These are phyloP conservation scores for Gryllus bimaculatus DNA, from an alignment of 1,140 invertebrate genomes.

Conservation along the genomic window DNA sequence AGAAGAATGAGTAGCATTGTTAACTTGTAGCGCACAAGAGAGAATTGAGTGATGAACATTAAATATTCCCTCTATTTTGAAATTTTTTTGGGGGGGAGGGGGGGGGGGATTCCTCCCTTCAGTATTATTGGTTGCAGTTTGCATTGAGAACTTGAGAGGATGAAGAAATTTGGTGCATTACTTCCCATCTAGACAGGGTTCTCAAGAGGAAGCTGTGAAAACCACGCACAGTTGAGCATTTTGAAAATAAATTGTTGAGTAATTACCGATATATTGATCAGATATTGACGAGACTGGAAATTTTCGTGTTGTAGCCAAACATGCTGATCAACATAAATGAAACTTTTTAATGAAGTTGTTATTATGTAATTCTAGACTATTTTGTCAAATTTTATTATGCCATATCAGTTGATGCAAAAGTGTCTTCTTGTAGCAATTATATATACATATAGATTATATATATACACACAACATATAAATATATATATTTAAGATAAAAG, in stretches of 20 bases:
- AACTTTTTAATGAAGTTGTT: constrained; percentile 14
- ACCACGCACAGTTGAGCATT: neutral
- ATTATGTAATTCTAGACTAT: constrained; percentile 17
- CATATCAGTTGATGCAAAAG: constrained; percentile 10
- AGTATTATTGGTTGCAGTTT: neutral
- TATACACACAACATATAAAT: neutral
- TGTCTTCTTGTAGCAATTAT: constrained; percentile 8
- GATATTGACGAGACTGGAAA: neutral
- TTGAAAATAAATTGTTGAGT: constrained; percentile 8
- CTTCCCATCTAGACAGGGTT: constrained; percentile 10
- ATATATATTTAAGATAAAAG: neutral
- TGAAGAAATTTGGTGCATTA: neutral
- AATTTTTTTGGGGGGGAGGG: neutral
- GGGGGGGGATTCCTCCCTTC: neutral
- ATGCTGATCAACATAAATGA: constrained; percentile 9
- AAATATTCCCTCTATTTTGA: neutral
- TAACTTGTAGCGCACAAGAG: neutral
- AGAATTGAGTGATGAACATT: neutral
- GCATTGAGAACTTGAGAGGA: neutral
- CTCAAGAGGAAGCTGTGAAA: neutral
- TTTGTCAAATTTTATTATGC: constrained; percentile 17
- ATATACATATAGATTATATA: neutral
- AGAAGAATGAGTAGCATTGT: neutral
- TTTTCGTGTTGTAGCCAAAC: neutral
- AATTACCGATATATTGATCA: constrained; percentile 5